phyloP scores from a whole-genome alignment of 1,140 invertebrate species.

The Drosophila setifemur region DNA sequence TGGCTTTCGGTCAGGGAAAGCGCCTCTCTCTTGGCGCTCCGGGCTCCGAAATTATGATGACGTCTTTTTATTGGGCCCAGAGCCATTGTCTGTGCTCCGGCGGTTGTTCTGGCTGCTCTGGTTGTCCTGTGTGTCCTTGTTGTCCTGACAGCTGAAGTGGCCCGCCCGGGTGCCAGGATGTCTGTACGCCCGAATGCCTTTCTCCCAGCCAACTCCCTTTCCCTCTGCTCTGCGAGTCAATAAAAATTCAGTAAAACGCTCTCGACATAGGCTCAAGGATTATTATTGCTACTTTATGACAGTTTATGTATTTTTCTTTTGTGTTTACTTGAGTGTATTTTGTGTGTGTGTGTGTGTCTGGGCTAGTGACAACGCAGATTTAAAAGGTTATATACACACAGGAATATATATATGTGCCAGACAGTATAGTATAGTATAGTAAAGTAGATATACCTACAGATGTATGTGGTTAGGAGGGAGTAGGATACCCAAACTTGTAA shows the following conservation, averaged over 20 bases:
- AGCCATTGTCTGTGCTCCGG: conserved; percentile 56
- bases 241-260: conserved; percentile 79
- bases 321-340: conserved; percentile 3
- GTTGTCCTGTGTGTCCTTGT: conserved; percentile 35
- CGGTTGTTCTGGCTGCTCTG: conserved; percentile 20
- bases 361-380: conserved; percentile 47
- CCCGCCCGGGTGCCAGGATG: conserved; percentile 22
- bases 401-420: conserved; percentile 2
- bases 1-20: conserved; percentile 1
- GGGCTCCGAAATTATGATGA: conserved; percentile 67
- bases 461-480: neutral
- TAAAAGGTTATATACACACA: conserved; percentile 60
- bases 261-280: conserved; percentile 76
- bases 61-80: conserved; percentile 66
- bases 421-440: too few relatives aligned
- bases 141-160: conserved; percentile 48
- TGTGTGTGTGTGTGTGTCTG: conserved; percentile 21
- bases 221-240: conserved; percentile 49
- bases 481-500: conserved; percentile 31
- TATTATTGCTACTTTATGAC: conserved; percentile 78
- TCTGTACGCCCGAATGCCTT: conserved; percentile 11
- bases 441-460: too few relatives aligned
- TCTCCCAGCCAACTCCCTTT: neutral
- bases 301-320: conserved; percentile 51
- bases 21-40: neutral